These are phyloP conservation scores for Platalea minor DNA, from an alignment of 2,797 vertebrate genomes.

Conservation along the genomic window DNA sequence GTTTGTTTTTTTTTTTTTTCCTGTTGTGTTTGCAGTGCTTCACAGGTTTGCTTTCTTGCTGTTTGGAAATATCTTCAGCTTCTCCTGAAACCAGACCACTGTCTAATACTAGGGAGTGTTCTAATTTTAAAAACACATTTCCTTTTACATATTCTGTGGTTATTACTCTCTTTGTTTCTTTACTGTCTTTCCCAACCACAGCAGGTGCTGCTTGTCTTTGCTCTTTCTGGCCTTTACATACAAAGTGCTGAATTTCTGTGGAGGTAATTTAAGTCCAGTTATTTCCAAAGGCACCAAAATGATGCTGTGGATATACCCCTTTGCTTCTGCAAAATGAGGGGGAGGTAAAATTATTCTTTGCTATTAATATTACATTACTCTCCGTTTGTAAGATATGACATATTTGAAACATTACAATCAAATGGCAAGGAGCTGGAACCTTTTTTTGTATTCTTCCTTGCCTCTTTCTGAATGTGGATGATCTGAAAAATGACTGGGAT, in stretches of 20 bases:
- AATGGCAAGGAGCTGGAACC: neutral
- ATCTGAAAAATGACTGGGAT: accelerated
- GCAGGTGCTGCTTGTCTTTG: neutral
- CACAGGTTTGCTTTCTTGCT: neutral
- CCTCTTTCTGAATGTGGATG: neutral
- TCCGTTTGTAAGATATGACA: neutral
- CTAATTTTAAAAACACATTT: neutral
- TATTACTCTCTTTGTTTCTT: neutral
- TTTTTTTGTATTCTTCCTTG: neutral
- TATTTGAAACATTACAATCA: neutral
- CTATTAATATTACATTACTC: neutral
- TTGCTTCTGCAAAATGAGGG: neutral
- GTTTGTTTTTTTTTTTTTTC: neutral
- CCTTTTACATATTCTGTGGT: neutral
- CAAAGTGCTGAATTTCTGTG: neutral
- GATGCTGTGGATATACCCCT: neutral
- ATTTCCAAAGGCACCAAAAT: neutral
- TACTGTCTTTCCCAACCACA: neutral
- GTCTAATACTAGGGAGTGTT: neutral
- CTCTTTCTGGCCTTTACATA: neutral
- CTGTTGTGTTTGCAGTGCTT: neutral
- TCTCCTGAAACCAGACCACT: neutral
- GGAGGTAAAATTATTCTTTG: neutral
- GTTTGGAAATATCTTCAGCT: neutral
- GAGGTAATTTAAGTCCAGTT: neutral